Evolutionary conservation across 1,140 invertebrate species (phyloP), one percentile per base, ranked within the genome.

Genomic region (Drosophila sechellia): DNA sequence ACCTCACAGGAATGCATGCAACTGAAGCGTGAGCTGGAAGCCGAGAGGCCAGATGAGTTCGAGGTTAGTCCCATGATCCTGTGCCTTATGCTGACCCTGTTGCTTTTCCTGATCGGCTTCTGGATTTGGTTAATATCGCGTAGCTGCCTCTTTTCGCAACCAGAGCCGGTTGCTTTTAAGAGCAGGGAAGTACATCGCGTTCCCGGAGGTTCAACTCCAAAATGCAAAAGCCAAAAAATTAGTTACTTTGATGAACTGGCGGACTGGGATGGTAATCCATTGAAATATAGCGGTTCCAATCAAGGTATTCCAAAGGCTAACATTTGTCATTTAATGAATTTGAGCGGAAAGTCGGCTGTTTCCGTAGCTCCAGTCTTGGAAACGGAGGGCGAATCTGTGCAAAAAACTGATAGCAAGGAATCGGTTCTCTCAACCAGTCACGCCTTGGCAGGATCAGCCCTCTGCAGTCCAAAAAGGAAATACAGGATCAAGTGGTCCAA

Each of bases 111-210:
- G 5, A 76, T 75, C 15, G 48, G 25, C 11, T 57, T 75, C 12
- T 65, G 72, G 40, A 27, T 76, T 6, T 76, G 71, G 72, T 12
- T 76, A 3, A 66, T 76, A 5, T 76, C 71, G 13, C 39, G 60
- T 22, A 76, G 60, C 40, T 76, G 72, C 12, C 13, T 76, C 4
- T 53, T 66, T 3, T 15, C 13, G 3, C 15, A 34, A 5, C 5
- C 25, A 3, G 8, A 27, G 3, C 11, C 15, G 3, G 0, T 0
- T 22, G 20, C 20, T 2, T 22, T 22, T 4, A 10, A 0, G 2
- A 37, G 12, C 2, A n/a, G 0, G 3, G 10, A 2, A 15, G 8
- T 22, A 6, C 4, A 1, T 0, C 46, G 52, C 5, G 13, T 42
- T 53, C 4, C 34, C 4, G 70, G 22, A 27, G 52, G 52, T 6